Base-by-base conservation (phyloP, 2,888 invertebrate genomes). In the Hyalella azteca region DNA sequence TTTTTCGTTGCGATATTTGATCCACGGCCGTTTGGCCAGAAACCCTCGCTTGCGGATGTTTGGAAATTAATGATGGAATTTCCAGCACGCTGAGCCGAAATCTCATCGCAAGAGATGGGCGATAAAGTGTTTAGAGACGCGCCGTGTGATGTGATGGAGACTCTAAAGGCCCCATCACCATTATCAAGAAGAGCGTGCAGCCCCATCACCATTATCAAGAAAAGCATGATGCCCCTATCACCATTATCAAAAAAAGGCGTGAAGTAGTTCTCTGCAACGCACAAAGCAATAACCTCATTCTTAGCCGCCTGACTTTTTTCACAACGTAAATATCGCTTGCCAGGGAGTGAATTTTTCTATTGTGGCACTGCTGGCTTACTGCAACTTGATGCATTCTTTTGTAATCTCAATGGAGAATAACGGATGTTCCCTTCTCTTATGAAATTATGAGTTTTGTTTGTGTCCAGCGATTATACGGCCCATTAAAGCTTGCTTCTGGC, bases 401-500 rank as follows among this genome's bases (percentile, higher is more conserved):
- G 54, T 54, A 22, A 54, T 54, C 7, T 54, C 29, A 26, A 29
- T 29, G 22, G 54, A 54, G 54, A 54, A 54, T 22, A 66, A 66
- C 36, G 4, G 36, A 22, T n/a, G 39, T 7, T 32, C 29, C 19
- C 66, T 66, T 66, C 66, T 66, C 19, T 19, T 29, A 36, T 66
- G 36, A 36, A 66, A 36, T 66, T 66, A 66, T 22, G 66, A 66
- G 66, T 66, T 36, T 36, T 66, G 66, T 66, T 66, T 66, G 32
- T 36, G 66, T 66, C 36, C 66, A 22, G 66, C 66, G 36, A 66
- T 66, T 66, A 66, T 36, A 66, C 66, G 66, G 66, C 32, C 32
- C 66, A 66, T 66, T 66, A 66, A 36, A 32, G 66, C 66, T 66
- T 36, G 36, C 29, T 66, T 66, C 66, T 36, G 66, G 66, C 66